phyloP scores from a whole-genome alignment of 1,140 invertebrate genomes.

The Ceratosolen solmsi region DNA sequence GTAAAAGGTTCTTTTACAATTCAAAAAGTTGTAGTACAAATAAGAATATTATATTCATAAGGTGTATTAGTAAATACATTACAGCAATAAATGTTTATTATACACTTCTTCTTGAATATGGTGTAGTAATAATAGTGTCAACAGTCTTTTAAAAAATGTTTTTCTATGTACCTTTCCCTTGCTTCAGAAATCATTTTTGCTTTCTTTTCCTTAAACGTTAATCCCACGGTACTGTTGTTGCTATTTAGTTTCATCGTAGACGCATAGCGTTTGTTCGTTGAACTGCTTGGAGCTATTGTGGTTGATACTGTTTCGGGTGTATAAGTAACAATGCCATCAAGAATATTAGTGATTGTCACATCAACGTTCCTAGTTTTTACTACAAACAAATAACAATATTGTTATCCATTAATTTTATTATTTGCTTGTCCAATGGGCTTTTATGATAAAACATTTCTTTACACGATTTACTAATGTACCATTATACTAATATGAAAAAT shows the following conservation, averaged over 20 bases:
- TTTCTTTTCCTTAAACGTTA: slow-evolving; percentile 85
- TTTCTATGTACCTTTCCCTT: slow-evolving; percentile 84
- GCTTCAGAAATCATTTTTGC: slow-evolving; percentile 84
- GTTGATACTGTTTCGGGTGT: slow-evolving; percentile 74
- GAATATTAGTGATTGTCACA: slow-evolving; percentile 85
- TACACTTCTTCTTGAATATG: slow-evolving; percentile 57
- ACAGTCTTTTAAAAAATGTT: slow-evolving; percentile 78
- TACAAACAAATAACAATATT: slow-evolving; percentile 64
- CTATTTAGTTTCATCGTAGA: slow-evolving; percentile 77
- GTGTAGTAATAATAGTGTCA: slow-evolving; percentile 59
- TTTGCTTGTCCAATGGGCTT: neutral
- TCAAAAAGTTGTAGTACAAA: slow-evolving; percentile 47
- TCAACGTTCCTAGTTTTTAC: slow-evolving; percentile 85
- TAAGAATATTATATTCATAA: slow-evolving; percentile 65
- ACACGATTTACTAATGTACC: no score
- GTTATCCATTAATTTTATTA: neutral
- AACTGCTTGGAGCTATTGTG: slow-evolving; percentile 52
- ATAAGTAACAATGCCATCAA: slow-evolving; percentile 82
- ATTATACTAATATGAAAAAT: no score
- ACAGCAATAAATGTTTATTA: slow-evolving; percentile 59
- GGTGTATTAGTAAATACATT: slow-evolving; percentile 67
- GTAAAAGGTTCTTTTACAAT: slow-evolving; percentile 40
- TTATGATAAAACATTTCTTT: neutral
- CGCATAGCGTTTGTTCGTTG: slow-evolving; percentile 69
- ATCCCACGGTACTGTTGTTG: slow-evolving; percentile 76